Conservation (phyloP, 2,113 vertebrate species). For the Hemiscyllium ocellatum region DNA sequence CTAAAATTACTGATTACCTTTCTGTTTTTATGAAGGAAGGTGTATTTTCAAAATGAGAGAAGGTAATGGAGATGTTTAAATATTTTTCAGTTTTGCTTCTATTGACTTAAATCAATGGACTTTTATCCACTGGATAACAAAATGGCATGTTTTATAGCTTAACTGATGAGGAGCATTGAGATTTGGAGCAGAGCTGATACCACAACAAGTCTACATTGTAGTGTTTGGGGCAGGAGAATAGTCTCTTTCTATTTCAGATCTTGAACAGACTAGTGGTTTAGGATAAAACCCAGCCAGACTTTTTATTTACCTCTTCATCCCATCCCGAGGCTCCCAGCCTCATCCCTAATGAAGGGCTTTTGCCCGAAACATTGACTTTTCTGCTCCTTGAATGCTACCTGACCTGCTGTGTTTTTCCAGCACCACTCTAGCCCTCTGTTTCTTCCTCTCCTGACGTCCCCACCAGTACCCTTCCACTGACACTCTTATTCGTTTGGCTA, state of each 20-base stretch:
- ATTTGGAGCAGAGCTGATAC: neutral
- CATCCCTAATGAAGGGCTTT: too few species aligned
- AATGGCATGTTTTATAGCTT: neutral
- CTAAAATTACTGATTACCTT: neutral
- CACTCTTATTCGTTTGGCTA: too few species aligned
- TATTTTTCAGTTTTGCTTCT: neutral
- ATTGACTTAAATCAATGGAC: neutral
- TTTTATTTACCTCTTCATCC: too few species aligned
- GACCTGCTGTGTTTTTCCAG: too few species aligned
- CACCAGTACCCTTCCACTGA: too few species aligned
- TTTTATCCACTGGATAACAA: neutral
- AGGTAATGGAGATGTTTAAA: neutral
- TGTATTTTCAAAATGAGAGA: neutral
- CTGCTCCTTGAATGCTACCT: too few species aligned
- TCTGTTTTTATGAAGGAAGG: neutral
- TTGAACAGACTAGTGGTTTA: neutral
- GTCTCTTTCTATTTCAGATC: neutral
- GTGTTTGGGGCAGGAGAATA: neutral
- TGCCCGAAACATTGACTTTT: too few species aligned
- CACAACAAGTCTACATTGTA: neutral
- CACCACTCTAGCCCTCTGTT: too few species aligned
- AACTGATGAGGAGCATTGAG: neutral
- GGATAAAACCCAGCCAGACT: neutral
- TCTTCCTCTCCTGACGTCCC: too few species aligned
- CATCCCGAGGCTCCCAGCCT: too few species aligned